Evolutionary conservation across 1,140 invertebrate species (phyloP), one percentile per base, ranked within the genome.

Genomic region (Drosophila pruinosa): DNA sequence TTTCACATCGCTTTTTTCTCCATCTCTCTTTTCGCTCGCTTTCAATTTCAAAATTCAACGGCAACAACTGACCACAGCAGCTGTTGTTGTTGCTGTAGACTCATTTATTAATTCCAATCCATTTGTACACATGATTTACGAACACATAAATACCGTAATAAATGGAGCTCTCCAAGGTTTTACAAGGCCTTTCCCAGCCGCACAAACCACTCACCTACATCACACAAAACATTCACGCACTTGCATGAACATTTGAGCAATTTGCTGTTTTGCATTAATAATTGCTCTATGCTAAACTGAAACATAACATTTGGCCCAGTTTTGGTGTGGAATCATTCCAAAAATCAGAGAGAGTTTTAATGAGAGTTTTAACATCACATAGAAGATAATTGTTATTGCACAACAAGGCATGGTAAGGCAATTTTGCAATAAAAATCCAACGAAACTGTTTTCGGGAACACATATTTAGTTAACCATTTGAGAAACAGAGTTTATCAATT

Each of bases 51-150:
- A 50, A 63, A 56, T 48, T 38, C n/a, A n/a, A 63, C 59, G 59
- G 41, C 67, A 73, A 72, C 45, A 83, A 68, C 53, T 26, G 22
- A 12, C 10, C 22, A 54, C 61, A 10, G 26, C 58, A 64, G 54
- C 71, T 53, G 15, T 36, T 17, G 43, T 59, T 34, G n/a, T 28
- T 52, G 47, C 70, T 67, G 63, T 54, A 64, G 72, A 79, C 75
- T 75, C 82, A 88, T 88, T 88, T 88, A 88, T 88, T 88, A 88
- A 88, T 88, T 88, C 82, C 82, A 75, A 88, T 86, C 82, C 82
- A 88, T 88, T 88, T 88, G 71, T 78, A 72, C 53, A 75, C 71
- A 76, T 88, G 82, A 88, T 88, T 88, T 88, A 88, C 82, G 82
- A 53, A 59, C 63, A 69, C 75, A 88, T 88, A 88, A 88, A 88